Conservation (phyloP, 2,113 vertebrate genomes). For the Peromyscus leucopus region DNA sequence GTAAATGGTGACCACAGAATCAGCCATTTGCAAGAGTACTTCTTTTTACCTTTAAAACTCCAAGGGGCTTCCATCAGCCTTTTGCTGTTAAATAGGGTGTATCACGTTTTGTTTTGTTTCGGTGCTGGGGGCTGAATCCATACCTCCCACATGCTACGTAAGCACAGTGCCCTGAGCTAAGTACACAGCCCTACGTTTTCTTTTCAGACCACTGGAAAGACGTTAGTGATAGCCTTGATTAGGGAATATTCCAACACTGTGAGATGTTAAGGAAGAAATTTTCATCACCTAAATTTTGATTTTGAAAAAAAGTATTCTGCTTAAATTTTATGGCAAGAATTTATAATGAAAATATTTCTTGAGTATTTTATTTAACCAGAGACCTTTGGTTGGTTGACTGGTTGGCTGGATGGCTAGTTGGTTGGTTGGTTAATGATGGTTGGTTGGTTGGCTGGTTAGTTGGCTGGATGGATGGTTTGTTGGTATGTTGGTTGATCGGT, state of each 20-base stretch:
- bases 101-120: background rate
- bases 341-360: constrained; percentile 41
- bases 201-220: constrained; percentile 11
- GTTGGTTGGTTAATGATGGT: background rate
- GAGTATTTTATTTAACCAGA: constrained; percentile 37
- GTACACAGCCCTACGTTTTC: background rate
- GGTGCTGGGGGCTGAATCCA: background rate
- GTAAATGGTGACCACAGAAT: constrained; percentile 7
- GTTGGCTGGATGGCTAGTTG: background rate
- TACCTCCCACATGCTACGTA: background rate
- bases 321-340: constrained; percentile 17
- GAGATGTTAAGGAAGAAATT: constrained; percentile 39
- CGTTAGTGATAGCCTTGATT: background rate
- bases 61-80: background rate
- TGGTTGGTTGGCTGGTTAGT: background rate
- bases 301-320: constrained; percentile 2
- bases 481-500: too few species aligned
- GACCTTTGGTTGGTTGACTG: background rate
- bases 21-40: constrained; percentile 6
- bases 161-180: background rate
- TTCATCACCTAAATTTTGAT: constrained; percentile 2
- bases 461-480: background rate
- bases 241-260: background rate
- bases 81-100: background rate
- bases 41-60: constrained; percentile 46